Conservation (phyloP, 2,888 invertebrate species). For the Myathropa florea region DNA sequence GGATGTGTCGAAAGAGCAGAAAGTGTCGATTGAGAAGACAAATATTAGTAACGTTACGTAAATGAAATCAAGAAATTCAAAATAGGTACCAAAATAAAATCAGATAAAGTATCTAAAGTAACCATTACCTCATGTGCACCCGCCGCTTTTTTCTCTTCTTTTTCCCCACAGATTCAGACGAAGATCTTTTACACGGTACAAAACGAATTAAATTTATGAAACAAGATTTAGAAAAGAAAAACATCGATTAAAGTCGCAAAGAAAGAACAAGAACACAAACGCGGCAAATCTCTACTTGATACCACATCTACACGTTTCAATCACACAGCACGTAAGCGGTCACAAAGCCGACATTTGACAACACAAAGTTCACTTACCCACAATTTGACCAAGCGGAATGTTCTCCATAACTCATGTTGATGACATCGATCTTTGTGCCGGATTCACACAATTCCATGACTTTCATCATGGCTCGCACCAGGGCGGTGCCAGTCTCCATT, state of each 20-base stretch:
- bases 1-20: no score
- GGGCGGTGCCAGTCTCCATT: conserved; percentile 98
- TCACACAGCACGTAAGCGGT: conserved; percentile 9
- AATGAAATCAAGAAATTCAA: conserved; percentile 1
- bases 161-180: conserved; percentile 70
- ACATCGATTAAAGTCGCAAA: conserved; percentile 10
- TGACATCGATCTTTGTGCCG: conserved; percentile 88
- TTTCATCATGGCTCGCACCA: conserved; percentile 94
- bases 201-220: conserved; percentile 46
- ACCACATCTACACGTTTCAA: not conserved
- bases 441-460: conserved; percentile 87
- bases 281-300: not conserved
- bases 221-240: conserved; percentile 26
- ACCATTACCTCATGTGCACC: conserved; percentile 74
- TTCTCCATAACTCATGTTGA: conserved; percentile 99
- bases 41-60: not conserved
- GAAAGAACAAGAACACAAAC: conserved; percentile 5
- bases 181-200: conserved; percentile 52
- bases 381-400: conserved; percentile 94
- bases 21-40: no score
- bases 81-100: no score
- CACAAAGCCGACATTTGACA: not conserved
- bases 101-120: no score
- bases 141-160: conserved; percentile 75
- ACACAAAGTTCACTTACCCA: conserved; percentile 84